Evolutionary conservation across 1,140 invertebrate genomes (phyloP).

Genomic region (Phymastichus coffea): DNA sequence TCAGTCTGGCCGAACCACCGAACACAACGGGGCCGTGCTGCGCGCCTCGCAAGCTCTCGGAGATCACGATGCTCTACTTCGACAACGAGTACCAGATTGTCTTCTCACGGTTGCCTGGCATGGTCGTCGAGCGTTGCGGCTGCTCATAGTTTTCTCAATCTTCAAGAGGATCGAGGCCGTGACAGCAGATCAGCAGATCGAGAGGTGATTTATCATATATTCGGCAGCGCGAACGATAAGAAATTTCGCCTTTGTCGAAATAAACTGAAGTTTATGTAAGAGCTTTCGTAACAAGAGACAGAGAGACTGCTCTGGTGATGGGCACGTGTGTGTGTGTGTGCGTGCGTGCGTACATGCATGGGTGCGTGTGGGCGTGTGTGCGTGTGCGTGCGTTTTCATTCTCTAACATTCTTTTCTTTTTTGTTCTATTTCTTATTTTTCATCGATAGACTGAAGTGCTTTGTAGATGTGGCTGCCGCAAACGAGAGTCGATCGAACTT

Average conservation of each 20-base stretch:
- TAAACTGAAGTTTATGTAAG: too few species aligned
- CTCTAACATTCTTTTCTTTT: too few species aligned
- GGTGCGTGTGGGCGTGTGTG: too few species aligned
- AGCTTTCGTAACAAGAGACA: too few species aligned
- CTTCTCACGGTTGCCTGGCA: slow-evolving; percentile 83
- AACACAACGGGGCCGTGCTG: slow-evolving; percentile 84
- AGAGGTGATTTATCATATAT: not conserved
- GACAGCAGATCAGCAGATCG: not conserved
- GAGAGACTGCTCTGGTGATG: too few species aligned
- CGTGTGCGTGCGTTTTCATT: too few species aligned
- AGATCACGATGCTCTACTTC: slow-evolving; percentile 92
- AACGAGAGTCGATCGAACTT: slow-evolving; percentile 8
- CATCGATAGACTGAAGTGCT: slow-evolving; percentile 42
- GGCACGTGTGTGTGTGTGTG: too few species aligned
- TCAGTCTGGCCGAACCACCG: slow-evolving; percentile 68
- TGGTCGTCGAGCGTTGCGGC: slow-evolving; percentile 91
- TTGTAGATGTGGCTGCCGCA: slow-evolving; percentile 31
- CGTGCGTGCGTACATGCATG: too few species aligned
- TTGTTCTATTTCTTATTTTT: slow-evolving; percentile 32
- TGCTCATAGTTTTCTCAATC: slow-evolving; percentile 69
- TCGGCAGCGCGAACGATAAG: not conserved
- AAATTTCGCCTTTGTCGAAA: slow-evolving; percentile 1
- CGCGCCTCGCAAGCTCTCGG: slow-evolving; percentile 82
- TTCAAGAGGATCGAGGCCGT: not conserved
- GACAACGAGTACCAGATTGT: slow-evolving; percentile 86